Conservation (phyloP, 2,888 invertebrate species). For the Ornithoptera priamus region DNA sequence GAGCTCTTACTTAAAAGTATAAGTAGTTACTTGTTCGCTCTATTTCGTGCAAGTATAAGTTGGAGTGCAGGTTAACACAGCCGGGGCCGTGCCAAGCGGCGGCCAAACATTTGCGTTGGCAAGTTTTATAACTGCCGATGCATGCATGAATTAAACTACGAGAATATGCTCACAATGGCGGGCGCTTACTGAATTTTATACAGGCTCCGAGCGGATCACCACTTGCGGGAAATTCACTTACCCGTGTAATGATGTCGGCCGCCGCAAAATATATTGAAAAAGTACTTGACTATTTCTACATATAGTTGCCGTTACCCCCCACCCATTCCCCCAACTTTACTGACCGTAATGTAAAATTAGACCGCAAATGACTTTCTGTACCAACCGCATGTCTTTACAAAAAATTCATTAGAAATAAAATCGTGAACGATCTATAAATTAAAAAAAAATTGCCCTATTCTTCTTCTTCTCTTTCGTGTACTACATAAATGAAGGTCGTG, state of each 20-base stretch:
- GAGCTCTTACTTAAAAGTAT: background rate
- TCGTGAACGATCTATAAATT: too few species aligned
- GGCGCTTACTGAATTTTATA: slow-evolving; percentile 21
- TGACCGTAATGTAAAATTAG: too few species aligned
- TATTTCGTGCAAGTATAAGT: slow-evolving; percentile 14
- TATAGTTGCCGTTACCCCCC: too few species aligned
- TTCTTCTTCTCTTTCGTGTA: too few species aligned
- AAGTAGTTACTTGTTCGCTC: slow-evolving; percentile 21
- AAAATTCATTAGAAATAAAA: too few species aligned
- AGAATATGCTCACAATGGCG: slow-evolving; percentile 27
- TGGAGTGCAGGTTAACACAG: slow-evolving; percentile 54
- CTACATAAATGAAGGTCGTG: too few species aligned
- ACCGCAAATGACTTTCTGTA: too few species aligned
- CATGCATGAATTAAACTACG: slow-evolving; percentile 48
- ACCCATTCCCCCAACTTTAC: too few species aligned
- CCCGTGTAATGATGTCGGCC: background rate
- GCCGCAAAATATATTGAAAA: too few species aligned
- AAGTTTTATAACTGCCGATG: slow-evolving; percentile 48
- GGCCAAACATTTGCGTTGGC: slow-evolving; percentile 64
- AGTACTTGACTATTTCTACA: too few species aligned
- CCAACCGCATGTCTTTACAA: too few species aligned
- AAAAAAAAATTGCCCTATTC: too few species aligned
- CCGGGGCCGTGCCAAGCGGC: slow-evolving; percentile 53
- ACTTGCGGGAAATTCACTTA: background rate
- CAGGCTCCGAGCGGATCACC: background rate